Base-by-base conservation (phyloP, 1,140 invertebrate species). In the Neomicropteryx cornuta region DNA sequence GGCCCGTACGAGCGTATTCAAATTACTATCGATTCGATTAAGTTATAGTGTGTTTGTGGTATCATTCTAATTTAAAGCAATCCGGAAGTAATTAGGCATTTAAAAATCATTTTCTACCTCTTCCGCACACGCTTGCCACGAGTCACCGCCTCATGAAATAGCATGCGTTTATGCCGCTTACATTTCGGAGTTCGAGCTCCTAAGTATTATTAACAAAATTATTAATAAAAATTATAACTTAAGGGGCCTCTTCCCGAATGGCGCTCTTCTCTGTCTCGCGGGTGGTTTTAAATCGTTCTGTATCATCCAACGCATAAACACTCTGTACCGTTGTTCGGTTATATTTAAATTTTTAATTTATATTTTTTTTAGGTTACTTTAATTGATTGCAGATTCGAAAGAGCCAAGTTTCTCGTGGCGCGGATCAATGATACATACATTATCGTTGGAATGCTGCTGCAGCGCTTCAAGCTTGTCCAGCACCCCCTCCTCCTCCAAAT, bases 381-480 rank as follows among this genome's bases (percentile, higher is more conserved):
- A 79, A 56, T 17, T 77, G 47, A 30, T 58, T 55, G 49, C 75
- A 77, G 5, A 36, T 36, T 36, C 8, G 21, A 8, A 36, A 24
- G 11, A 36, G 20, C 11, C 8, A 11, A 10, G 8, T 10, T 36
- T 18, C 20, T n/a, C 11, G n/a, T 23, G 11, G 6, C 20, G 8
- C 5, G 20, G 14, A 35, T 10, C 13, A 35, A 27, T 8, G 21
- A 17, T 14, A 41, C 30, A 18, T 48, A 97, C 92, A 46, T 97
- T 91, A 60, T 95, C 85, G 66, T 97, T 98, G 62, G 97, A 89
- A 57, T 98, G 94, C 50, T 84, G 83, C 56, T 99, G 96, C 30
- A 98, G 62, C 2, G 70, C 65, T 61, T 99, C 96, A 45, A 98
- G 88, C 54, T 88, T 90, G 60, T 98, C 95, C 35, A 99, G 62